Percentiles rank a stretch among this genome's conserved stretches.
These are phyloP conservation scores for Helicolenus hilgendorfi DNA, from an alignment of 2,797 vertebrate species.

Conservation along the genomic window DNA sequence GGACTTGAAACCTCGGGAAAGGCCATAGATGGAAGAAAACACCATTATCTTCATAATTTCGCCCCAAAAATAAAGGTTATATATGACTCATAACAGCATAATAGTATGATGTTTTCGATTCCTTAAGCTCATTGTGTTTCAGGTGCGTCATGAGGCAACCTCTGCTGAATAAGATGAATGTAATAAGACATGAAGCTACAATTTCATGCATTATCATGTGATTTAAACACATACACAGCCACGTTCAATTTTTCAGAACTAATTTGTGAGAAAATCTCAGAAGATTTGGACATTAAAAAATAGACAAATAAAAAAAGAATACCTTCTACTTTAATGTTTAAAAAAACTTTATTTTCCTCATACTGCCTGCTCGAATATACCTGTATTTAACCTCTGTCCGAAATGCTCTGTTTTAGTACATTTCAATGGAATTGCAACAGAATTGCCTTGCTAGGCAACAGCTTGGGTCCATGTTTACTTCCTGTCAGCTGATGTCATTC, in stretches of 20 bases:
- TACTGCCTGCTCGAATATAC: no score
- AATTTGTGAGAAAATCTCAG: background rate
- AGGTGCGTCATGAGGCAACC: conserved; percentile 25
- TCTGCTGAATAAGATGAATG: conserved; percentile 1
- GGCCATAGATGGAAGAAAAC: conserved; percentile 34
- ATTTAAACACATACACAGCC: background rate
- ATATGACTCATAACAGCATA: conserved; percentile 43
- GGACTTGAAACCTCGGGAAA: conserved; percentile 20
- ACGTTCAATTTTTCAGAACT: background rate
- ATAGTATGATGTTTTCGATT: conserved; percentile 5
- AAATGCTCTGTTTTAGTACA: no score
- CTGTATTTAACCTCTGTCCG: no score
- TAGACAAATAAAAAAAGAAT: background rate
- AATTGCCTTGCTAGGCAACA: no score
- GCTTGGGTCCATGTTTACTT: no score
- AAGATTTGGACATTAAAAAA: background rate
- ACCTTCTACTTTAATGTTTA: no score
- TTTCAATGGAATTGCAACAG: no score
- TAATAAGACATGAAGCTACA: background rate
- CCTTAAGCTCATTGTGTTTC: conserved; percentile 7
- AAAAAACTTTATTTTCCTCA: no score
- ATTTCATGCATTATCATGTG: background rate
- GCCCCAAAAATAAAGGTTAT: conserved; percentile 42
- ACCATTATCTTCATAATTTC: conserved; percentile 43
- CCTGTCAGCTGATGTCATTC: no score